Base-by-base conservation (phyloP, 2,113 vertebrate genomes). In the Gadus macrocephalus region DNA sequence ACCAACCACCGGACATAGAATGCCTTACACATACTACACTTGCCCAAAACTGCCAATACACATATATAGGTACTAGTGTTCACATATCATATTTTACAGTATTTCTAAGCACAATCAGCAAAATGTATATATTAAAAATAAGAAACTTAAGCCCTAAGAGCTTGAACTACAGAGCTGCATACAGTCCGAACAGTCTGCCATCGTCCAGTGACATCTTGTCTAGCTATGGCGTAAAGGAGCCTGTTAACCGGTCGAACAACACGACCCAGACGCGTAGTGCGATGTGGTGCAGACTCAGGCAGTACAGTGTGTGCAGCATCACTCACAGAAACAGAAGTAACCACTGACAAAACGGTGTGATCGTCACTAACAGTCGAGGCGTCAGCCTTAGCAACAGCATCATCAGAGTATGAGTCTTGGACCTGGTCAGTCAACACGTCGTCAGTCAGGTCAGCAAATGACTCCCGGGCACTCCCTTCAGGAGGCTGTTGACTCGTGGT, bases 1-100 rank as follows among this genome's bases (percentile, higher is more conserved):
- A 31, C 70, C 70, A 72, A 38, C 63, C 12, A 58, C 70, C 66
- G 64, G 55, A 19, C 58, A 42, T 19, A 73, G 56, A 35, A 49
- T 73, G 71, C 64, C 11, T 62, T 62, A 12, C 28, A 62, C 61
- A 62, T 25, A 20, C 61, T 12, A 62, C 61, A 62, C 12, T 20
- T 27, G 20, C 61, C 61, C 14, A 25, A 62, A 4, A 27, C 22
- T 27, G 7, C 25, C 20, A 27, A 14, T 14, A 62, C 20, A 19
- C 59, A 17, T 19, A 62, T 9, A 3, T 15, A 7, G 28, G 22
- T 11, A 17, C 11, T 27, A 27, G 28, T 20, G 20, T 20, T 20
- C 20, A 20, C 20, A 20, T 20, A 20, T 20, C 20, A 20, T 20
- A 20, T 20, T 28, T 28, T 28, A n/a, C 16, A 25, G 17, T 60